These are phyloP conservation scores for Tribolium freemani DNA, from an alignment of 2,888 invertebrate genomes.

Conservation along the genomic window DNA sequence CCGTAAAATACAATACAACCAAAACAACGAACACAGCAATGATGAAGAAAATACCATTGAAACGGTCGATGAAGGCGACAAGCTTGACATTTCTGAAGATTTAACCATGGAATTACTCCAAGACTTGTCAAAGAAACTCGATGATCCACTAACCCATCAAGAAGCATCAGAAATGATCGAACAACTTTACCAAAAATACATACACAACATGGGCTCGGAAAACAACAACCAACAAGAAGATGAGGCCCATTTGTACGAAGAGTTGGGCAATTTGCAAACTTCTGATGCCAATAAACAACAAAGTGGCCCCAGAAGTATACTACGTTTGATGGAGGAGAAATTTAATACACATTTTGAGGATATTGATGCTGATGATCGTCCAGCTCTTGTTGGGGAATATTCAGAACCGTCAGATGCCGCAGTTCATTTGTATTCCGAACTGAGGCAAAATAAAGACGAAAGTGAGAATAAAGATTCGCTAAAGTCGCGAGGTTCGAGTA, in stretches of 20 bases:
- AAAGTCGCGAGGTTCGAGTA: conserved; percentile 66
- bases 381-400: conserved; percentile 70
- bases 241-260: conserved; percentile 67
- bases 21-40: conserved; percentile 71
- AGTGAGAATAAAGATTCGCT: conserved; percentile 52
- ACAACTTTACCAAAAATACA: conserved; percentile 81
- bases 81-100: conserved; percentile 78
- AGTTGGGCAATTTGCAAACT: conserved; percentile 72
- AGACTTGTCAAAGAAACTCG: conserved; percentile 77
- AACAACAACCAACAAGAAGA: conserved; percentile 69
- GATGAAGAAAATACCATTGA: conserved; percentile 67
- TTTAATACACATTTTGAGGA: conserved; percentile 62
- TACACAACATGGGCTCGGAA: conserved; percentile 77
- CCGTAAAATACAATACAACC: conserved; percentile 69
- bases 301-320: conserved; percentile 71
- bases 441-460: conserved; percentile 66
- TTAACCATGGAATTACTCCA: conserved; percentile 81
- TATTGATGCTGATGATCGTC: conserved; percentile 54
- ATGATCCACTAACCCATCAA: conserved; percentile 80
- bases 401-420: conserved; percentile 72
- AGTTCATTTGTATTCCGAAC: conserved; percentile 72
- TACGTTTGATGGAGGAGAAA: conserved; percentile 74
- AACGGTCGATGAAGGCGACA: conserved; percentile 63
- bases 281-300: conserved; percentile 37
- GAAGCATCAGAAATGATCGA: conserved; percentile 85